Percentiles rank a stretch among this genome's conserved stretches.
phyloP scores from a whole-genome alignment of 2,797 vertebrate genomes.

The Phoeniculus purpureus region DNA sequence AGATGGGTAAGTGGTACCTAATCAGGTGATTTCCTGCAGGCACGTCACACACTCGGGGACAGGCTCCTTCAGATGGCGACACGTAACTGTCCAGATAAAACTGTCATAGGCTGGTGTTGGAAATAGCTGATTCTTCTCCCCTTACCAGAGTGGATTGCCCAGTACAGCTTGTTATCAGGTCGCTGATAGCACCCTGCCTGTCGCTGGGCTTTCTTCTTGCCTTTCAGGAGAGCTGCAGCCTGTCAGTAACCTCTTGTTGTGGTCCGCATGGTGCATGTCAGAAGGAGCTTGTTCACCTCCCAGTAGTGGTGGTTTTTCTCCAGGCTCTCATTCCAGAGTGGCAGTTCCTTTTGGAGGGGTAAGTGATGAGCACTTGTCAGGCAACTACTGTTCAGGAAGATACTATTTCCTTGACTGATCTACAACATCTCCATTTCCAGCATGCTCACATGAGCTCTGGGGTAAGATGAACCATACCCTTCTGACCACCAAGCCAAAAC shows the following conservation, averaged over 20 bases:
- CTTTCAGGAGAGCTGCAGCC: not conserved
- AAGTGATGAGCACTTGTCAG: not conserved
- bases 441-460: fast-evolving
- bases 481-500: not conserved
- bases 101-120: fast-evolving
- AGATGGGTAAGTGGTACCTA: not conserved
- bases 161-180: not conserved
- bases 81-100: not conserved
- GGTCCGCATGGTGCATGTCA: fast-evolving
- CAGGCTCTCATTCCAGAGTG: not conserved
- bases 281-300: not conserved
- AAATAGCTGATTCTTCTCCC: not conserved
- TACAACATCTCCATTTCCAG: not conserved
- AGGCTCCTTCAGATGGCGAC: not conserved
- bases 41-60: fast-evolving
- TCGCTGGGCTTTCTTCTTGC: not conserved
- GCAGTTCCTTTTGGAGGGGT: not conserved
- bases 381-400: not conserved
- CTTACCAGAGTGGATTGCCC: not conserved
- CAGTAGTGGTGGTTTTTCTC: not conserved
- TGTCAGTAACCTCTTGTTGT: not conserved
- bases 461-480: not conserved
- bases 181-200: not conserved
- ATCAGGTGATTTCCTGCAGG: not conserved
- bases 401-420: not conserved